Base-by-base conservation (phyloP, 2,797 vertebrate genomes). In the Protonibea diacanthus region DNA sequence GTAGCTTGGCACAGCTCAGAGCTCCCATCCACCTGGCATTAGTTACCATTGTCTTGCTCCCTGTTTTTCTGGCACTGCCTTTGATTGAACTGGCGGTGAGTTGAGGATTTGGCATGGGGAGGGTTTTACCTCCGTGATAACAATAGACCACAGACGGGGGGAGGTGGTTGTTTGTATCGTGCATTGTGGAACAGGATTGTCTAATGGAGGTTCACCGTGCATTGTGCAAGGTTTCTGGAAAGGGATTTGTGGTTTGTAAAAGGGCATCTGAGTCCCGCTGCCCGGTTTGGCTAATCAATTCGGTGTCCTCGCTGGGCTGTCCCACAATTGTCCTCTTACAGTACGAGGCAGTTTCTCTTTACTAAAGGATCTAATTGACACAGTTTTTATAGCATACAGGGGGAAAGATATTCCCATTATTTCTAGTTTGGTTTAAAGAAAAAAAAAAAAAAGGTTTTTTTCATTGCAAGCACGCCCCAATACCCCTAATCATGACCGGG, bases 11-110 rank as follows among this genome's bases (percentile, higher is more conserved):
- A 81, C 61, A 25, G 67, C 68, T 80, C 57, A n/a, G 69, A 78
- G 78, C 82, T 59, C 62, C 70, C 48, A 11, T 89, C 90, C 86
- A 84, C 88, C 89, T 93, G 92, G 88, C 83, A 75, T 90, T 83
- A 88, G 83, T 79, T 70, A 40, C 86, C 76, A 91, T 93, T 93
- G 92, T 93, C 85, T 90, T 58, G 62, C 80, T 74, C 72, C 53
- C 70, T 6, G 47, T 88, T 88, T 87, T 82, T 62, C 84, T 92
- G 91, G 91, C 90, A 89, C 73, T 64, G 64, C 55, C 64, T 83
- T 80, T 86, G 90, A 89, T 91, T 91, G 90, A 88, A 89, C 91
- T 91, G 91, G 89, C 86, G 11, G 76, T 25, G 83, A 86, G 90
- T 86, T 84, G 80, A 87, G 79, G 82, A 88, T 93, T 91, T 93